Evolutionary conservation across 2,888 invertebrate genomes (phyloP).

Genomic region (Lepidocyrtinus sp.): DNA sequence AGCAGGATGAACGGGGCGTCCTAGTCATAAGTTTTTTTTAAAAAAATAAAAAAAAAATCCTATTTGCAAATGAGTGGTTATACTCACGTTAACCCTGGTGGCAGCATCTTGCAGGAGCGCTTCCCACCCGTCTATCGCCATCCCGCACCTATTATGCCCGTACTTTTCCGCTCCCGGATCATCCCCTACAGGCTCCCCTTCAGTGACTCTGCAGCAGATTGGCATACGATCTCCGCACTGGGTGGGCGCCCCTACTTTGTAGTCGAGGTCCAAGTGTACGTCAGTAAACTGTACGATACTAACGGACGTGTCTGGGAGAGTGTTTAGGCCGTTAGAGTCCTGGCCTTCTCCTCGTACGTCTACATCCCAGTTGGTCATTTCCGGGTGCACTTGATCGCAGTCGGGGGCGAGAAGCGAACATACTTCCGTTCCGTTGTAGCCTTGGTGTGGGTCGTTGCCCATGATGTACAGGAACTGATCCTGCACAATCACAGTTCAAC

Average conservation of each 20-base stretch:
- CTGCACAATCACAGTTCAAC: conserved; percentile 72
- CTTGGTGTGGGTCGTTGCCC: conserved; percentile 74
- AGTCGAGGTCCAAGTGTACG: conserved; percentile 95
- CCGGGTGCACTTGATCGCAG: conserved; percentile 38
- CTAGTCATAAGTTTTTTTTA: conserved; percentile 70
- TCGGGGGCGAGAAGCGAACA: conserved; percentile 75
- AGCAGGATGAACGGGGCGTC: conserved; percentile 82
- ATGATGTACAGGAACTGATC: conserved; percentile 78
- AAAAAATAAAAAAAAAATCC: not conserved
- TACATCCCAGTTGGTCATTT: conserved; percentile 50
- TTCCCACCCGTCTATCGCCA: conserved; percentile 91
- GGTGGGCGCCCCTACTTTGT: conserved; percentile 90
- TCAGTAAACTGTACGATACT: conserved; percentile 97
- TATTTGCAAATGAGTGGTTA: not conserved
- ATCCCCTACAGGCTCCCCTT: conserved; percentile 79
- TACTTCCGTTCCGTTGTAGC: conserved; percentile 75
- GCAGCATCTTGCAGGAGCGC: conserved; percentile 90
- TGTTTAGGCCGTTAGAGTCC: conserved; percentile 72
- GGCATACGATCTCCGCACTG: conserved; percentile 88
- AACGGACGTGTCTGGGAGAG: conserved; percentile 75
- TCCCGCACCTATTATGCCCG: conserved; percentile 96
- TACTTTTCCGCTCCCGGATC: conserved; percentile 89
- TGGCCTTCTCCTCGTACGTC: conserved; percentile 67
- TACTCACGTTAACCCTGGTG: not conserved
- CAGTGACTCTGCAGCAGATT: conserved; percentile 89